Evolutionary conservation across 2,888 invertebrate genomes (phyloP).

Genomic region (Galeopsomyia nigrocyanea): DNA sequence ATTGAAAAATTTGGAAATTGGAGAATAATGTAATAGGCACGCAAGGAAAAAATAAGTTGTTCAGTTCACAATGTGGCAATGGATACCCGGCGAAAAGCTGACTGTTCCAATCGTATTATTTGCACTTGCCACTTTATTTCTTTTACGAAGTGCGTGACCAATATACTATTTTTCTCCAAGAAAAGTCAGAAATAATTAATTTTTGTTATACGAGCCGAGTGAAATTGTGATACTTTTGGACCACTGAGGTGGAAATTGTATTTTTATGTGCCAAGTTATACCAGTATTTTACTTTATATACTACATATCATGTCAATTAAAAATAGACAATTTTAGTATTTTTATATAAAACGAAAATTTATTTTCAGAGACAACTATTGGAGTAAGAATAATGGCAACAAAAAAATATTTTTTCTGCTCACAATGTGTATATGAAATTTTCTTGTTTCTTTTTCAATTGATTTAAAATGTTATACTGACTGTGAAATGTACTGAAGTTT

Average conservation of each 20-base stretch:
- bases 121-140: too few species aligned
- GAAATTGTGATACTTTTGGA: too few species aligned
- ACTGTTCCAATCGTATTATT: too few species aligned
- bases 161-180: too few species aligned
- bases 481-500: too few species aligned
- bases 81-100: too few species aligned
- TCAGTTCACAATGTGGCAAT: too few species aligned
- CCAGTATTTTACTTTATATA: conserved; percentile 14
- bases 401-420: neutral
- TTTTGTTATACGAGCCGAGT: too few species aligned
- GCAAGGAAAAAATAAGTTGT: too few species aligned
- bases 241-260: neutral
- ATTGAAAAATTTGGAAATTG: neutral
- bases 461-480: too few species aligned
- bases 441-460: neutral
- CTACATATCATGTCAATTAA: conserved; percentile 27
- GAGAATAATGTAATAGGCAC: neutral
- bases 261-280: conserved; percentile 35
- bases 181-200: neutral
- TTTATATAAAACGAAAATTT: conserved; percentile 5
- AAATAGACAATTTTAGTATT: conserved; percentile 6
- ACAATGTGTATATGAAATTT: neutral
- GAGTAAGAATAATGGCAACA: neutral
- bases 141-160: too few species aligned
- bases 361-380: neutral